These are phyloP conservation scores for Altica lythri DNA, from an alignment of 2,888 invertebrate genomes.

Conservation along the genomic window DNA sequence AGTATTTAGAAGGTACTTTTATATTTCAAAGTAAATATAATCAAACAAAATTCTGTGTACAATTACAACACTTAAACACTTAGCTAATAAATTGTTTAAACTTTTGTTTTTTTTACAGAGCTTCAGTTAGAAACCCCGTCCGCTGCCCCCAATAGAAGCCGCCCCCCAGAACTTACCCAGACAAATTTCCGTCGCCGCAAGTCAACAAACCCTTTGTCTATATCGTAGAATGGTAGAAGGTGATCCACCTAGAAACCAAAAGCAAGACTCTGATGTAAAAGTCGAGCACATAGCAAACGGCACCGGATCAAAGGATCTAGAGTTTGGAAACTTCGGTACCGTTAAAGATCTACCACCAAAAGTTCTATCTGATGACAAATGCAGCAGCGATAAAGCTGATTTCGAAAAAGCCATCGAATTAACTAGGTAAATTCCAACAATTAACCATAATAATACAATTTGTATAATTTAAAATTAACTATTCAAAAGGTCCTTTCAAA, in stretches of 20 bases:
- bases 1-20: no score
- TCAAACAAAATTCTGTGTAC: no score
- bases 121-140: slow-evolving; percentile 46
- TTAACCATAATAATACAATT: no score
- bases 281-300: slow-evolving; percentile 80
- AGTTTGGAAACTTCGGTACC: slow-evolving; percentile 45
- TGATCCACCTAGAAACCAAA: slow-evolving; percentile 77
- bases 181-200: slow-evolving; percentile 39
- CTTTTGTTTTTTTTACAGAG: slow-evolving; percentile 46
- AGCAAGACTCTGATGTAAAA: slow-evolving; percentile 84
- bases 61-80: no score
- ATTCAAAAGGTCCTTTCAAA: no score
- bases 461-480: no score
- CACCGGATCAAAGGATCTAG: slow-evolving; percentile 70
- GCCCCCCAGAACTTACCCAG: slow-evolving; percentile 43
- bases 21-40: no score
- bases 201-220: slow-evolving; percentile 43
- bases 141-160: slow-evolving; percentile 53
- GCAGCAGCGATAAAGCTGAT: slow-evolving; percentile 74
- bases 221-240: slow-evolving; percentile 88
- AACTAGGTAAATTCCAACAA: slow-evolving; percentile 59
- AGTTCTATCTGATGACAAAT: slow-evolving; percentile 61
- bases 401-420: slow-evolving; percentile 87
- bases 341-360: slow-evolving; percentile 48
- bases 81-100: slow-evolving; percentile 8